Evolutionary conservation across 2,113 vertebrate species (phyloP).

Genomic region (Tricholaema leucomelas): DNA sequence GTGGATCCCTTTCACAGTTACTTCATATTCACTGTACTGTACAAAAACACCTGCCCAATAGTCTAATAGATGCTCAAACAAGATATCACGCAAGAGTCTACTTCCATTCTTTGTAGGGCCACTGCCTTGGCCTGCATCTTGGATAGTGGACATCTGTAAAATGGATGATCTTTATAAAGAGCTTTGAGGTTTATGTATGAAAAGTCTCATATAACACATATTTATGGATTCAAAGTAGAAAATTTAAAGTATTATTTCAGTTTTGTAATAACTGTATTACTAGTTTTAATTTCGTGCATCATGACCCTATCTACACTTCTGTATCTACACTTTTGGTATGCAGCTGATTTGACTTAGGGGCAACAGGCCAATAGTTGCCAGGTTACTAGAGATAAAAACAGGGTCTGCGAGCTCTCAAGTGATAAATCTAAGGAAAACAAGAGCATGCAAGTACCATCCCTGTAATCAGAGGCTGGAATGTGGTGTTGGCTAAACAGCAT

Average conservation of each 20-base stretch:
- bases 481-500: too few relatives aligned
- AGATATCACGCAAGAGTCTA: not conserved
- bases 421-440: too few relatives aligned
- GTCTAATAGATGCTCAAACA: not conserved
- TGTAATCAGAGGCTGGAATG: too few relatives aligned
- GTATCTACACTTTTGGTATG: too few relatives aligned
- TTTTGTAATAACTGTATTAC: not conserved
- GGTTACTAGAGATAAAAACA: too few relatives aligned
- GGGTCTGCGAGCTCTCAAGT: too few relatives aligned
- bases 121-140: not conserved
- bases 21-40: not conserved
- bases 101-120: not conserved
- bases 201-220: not conserved
- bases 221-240: not conserved
- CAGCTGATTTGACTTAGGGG: too few relatives aligned
- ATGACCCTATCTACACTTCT: not conserved
- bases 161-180: not conserved
- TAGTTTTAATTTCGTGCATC: not conserved
- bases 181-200: not conserved
- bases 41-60: not conserved
- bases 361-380: too few relatives aligned
- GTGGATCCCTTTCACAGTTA: not conserved
- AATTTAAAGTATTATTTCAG: not conserved
- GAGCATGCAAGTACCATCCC: too few relatives aligned
- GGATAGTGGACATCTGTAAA: not conserved